These are phyloP conservation scores for Heliornis fulica DNA, from an alignment of 2,113 vertebrate genomes.

Conservation along the genomic window DNA sequence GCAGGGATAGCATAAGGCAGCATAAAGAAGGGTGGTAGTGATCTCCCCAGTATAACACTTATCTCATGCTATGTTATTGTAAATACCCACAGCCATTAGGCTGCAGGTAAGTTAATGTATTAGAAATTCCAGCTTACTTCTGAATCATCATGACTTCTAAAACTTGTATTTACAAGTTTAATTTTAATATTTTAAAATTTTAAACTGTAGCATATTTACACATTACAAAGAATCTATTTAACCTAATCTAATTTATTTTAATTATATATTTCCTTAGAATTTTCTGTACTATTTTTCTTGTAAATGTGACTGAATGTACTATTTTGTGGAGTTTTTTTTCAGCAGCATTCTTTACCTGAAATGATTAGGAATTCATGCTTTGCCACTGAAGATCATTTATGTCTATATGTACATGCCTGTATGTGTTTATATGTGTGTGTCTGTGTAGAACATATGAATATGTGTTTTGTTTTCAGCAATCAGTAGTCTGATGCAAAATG, in stretches of 20 bases:
- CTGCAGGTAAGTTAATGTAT: background rate
- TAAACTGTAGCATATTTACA: background rate
- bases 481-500: conserved; percentile 84
- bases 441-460: background rate
- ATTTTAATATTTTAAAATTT: background rate
- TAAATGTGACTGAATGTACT: background rate
- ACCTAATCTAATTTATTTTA: too few species aligned
- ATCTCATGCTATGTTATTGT: background rate
- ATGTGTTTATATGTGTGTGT: background rate
- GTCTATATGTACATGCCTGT: background rate
- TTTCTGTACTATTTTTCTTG: background rate
- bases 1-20: background rate
- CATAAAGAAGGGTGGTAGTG: background rate
- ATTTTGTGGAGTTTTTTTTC: background rate
- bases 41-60: background rate
- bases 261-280: too few species aligned
- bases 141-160: background rate
- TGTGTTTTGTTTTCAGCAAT: conserved; percentile 76
- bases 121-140: background rate
- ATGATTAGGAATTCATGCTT: background rate
- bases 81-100: background rate
- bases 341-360: background rate
- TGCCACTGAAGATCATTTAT: background rate
- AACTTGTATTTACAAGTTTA: background rate
- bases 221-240: background rate